A percentile compares a stretch with the other conserved stretches of the same genome.
Conservation (phyloP, 2,113 vertebrate genomes). For the Caloenas nicobarica region DNA sequence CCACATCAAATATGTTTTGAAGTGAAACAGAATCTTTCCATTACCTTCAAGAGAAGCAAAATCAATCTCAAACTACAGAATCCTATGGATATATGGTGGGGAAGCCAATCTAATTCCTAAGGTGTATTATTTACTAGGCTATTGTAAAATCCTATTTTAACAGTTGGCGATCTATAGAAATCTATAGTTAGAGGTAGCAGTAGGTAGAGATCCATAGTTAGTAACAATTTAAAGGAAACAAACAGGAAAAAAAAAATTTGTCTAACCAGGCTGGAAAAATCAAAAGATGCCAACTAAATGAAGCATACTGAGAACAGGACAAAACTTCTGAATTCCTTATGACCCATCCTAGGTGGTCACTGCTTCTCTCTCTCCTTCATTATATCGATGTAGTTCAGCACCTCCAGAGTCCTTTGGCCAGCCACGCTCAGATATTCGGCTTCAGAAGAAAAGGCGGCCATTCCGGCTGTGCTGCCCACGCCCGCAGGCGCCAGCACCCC, state of each 20-base stretch:
- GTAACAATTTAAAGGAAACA: background rate
- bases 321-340: background rate
- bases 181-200: background rate
- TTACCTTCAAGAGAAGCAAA: background rate
- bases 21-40: background rate
- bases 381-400: constrained; percentile 1
- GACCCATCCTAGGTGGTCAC: background rate
- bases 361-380: background rate
- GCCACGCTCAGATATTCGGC: background rate
- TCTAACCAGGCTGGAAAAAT: background rate
- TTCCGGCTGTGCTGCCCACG: background rate
- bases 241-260: background rate
- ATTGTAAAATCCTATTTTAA: background rate
- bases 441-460: background rate
- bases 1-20: background rate
- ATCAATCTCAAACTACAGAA: background rate
- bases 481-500: background rate
- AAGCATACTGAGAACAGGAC: background rate
- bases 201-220: background rate
- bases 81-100: no score
- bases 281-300: background rate
- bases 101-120: background rate
- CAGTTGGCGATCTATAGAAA: background rate
- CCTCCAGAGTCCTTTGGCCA: background rate
- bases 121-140: background rate